Percentiles rank a stretch among this genome's conserved stretches.
Evolutionary conservation across 2,888 invertebrate species (phyloP).

Genomic region (Tenthredo amoena): DNA sequence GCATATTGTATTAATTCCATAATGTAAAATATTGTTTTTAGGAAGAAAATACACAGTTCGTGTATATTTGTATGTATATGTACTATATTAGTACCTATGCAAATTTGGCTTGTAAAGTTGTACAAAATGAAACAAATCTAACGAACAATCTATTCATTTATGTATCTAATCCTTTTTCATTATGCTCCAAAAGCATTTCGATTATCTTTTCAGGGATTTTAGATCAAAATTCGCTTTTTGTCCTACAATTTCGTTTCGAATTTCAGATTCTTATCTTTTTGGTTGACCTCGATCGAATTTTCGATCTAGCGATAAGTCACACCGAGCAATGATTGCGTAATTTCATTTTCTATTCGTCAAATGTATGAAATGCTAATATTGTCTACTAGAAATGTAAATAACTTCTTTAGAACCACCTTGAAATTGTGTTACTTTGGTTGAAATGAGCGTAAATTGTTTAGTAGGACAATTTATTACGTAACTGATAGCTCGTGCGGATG

Average conservation of each 20-base stretch:
- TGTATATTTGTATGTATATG: neutral
- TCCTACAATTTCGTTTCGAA: neutral
- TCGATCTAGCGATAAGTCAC: neutral
- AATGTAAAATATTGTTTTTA: conserved; percentile 1
- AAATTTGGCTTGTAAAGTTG: neutral
- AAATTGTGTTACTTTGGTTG: conserved; percentile 25
- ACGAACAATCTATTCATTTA: neutral
- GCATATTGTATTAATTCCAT: conserved; percentile 1
- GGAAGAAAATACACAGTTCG: neutral
- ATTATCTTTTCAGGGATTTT: neutral
- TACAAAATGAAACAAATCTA: conserved; percentile 2
- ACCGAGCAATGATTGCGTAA: neutral
- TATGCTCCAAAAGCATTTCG: neutral
- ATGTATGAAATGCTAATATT: neutral
- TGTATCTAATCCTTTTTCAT: neutral
- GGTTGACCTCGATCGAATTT: neutral
- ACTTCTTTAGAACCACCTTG: conserved; percentile 1
- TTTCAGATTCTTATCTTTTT: neutral
- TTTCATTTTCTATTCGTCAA: neutral
- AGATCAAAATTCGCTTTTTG: neutral
- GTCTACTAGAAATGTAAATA: neutral
- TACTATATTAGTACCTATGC: conserved; percentile 26
- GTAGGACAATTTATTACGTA: conserved; percentile 19
- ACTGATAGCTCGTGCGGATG: neutral
- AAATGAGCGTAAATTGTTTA: conserved; percentile 20